Percentiles rank a stretch among this genome's conserved stretches.
phyloP scores from a whole-genome alignment of 2,888 invertebrate genomes.

The Trypoxylon attenuatum region DNA sequence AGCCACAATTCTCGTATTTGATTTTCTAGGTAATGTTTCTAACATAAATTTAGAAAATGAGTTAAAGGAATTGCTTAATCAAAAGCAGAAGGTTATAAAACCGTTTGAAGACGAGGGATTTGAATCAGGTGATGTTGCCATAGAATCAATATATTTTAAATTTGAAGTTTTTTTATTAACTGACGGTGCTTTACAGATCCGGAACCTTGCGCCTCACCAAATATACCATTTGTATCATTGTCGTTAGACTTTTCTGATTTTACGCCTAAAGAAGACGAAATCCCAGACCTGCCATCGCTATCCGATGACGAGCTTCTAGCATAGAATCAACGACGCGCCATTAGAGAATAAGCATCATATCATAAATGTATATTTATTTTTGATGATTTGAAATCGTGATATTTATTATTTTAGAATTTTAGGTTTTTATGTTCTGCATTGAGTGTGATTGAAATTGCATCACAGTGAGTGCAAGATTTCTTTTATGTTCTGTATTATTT shows the following conservation, averaged over 20 bases:
- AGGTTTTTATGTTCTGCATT: no score
- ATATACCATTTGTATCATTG: constrained; percentile 7
- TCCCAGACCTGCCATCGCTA: constrained; percentile 36
- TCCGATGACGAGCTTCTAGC: constrained; percentile 44
- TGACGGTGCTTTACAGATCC: neutral
- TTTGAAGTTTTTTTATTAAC: constrained; percentile 3
- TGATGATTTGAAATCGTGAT: no score
- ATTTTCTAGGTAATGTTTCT: constrained; percentile 33
- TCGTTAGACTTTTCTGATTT: neutral
- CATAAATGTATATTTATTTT: no score
- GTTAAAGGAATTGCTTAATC: constrained; percentile 17
- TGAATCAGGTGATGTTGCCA: no score
- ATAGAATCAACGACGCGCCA: no score
- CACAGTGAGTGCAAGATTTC: no score
- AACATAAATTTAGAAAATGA: constrained; percentile 34
- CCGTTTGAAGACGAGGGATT: constrained; percentile 49
- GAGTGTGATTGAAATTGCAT: no score
- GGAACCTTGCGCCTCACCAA: neutral
- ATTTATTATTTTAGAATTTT: no score
- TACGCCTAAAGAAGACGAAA: neutral
- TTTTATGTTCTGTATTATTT: no score
- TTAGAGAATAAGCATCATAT: no score
- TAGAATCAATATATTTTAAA: no score
- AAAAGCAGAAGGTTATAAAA: constrained; percentile 13
- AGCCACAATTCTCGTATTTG: neutral